Base-by-base conservation (phyloP, 1,140 invertebrate species). In the Apis dorsata region DNA sequence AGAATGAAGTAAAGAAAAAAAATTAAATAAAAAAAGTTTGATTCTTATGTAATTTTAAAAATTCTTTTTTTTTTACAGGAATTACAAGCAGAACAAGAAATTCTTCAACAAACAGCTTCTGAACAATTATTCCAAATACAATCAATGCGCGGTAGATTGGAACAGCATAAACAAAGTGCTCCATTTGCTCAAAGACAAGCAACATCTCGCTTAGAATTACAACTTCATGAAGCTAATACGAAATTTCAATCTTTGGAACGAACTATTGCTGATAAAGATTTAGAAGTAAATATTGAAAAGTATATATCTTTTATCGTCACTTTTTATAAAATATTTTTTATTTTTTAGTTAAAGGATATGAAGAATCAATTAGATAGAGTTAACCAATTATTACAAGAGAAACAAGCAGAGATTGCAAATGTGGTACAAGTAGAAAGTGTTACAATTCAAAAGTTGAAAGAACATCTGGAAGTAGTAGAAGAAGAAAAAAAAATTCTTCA, bases 51-150 rank as follows among this genome's bases (percentile, higher is more conserved):
- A 62, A 62, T 9, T 24, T 63, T 28, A 59, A 8, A 10, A 60
- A 60, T 60, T 60, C 2, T 63, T 0, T 63, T 12, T 9, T 2
- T 60, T 28, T 34, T 19, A 19, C 5, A 72, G 94, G 97, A 98
- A 92, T 93, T 97, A 62, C 95, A 96, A 85, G 96, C 96, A 63
- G 97, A 98, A 88, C 96, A 97, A 34, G 97, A 97, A 87, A 95
- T 96, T 53, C 93, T 98, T 68, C 97, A 98, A 90, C 95, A 96
- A 84, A 96, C 96, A 65, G 95, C 97, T 84, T 96, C 97, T 49
- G 96, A 98, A 90, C 97, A 97, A 91, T 94, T 97, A 77, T 95
- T 97, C 77, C 95, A 97, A 89, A 96, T 98, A 77, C 97, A 97
- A 65, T 95, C 96, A 2, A 94, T 98, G 85, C 96, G 97, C 83